Base-by-base conservation (phyloP, 2,888 invertebrate genomes). In the Aelia acuminata region DNA sequence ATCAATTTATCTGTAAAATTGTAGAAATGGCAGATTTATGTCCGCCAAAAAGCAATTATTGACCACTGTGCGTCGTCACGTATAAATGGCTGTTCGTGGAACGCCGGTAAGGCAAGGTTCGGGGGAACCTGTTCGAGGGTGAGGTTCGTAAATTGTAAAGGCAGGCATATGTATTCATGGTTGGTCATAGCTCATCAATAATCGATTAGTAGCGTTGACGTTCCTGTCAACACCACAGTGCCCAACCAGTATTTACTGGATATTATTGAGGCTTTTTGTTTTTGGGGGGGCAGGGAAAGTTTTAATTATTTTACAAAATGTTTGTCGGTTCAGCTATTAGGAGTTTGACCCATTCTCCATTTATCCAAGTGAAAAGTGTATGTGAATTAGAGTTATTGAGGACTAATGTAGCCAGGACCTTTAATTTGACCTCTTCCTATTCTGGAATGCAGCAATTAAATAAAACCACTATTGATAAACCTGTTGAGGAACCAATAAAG, bases 381-480 rank as follows among this genome's bases (percentile, higher is more conserved):
- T 22, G 80, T 80, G 80, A 80, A 43, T 80, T 43, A 80, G 80
- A 80, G 43, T 43, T 43, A 20, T 47, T 39, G 39, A 43, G 39
- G 43, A 43, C 43, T 7, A 80, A 43, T 47, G 13, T 47, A 22
- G 3, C 13, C 15, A 80, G 80, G 35, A 47, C n/a, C n/a, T 80
- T 80, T n/a, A 22, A 80, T 80, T 80, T 80, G 35, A n/a, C 43
- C 31, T n/a, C 10, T 22, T 75, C 18, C 11, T 43, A n/a, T 3
- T 47, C 4, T n/a, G 43, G 80, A 11, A 43, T 47, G 22, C 11
- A 39, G 11, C 22, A 80, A 3, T n/a, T 47, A 7, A 13, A 15
- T 3, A 47, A 22, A 3, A 39, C 35, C 8, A 39, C 20, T 8
- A 20, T 1, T 39, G 35, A 35, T 3, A 53, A 15, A 31, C 10